Base-by-base conservation (phyloP, 2,797 vertebrate species). In the Cossypha polioptera region DNA sequence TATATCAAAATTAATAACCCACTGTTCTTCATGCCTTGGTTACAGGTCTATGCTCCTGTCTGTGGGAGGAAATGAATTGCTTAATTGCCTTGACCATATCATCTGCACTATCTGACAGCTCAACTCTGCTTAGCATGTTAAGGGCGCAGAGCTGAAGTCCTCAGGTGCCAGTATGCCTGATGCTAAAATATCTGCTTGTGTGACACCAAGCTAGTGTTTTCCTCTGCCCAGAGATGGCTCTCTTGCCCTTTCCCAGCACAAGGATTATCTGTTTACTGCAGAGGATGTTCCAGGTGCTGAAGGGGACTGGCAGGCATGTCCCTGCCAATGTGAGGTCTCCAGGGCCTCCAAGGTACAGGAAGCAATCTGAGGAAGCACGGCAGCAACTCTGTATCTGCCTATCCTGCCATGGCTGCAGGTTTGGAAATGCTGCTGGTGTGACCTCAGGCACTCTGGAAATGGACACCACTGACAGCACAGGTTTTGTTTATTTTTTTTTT, bases 61-160 rank as follows among this genome's bases (percentile, higher is more conserved):
- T 3, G 0, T 33, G 47, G 57, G 28, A 68, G 45, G 9, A 74
- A 14, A 40, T 29, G 3, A 86, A 48, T 11, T 73, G 24, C 21
- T 29, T 9, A 75, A 53, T n/a, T 62, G 11, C 25, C 43, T 82
- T 67, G 35, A 53, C 21, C 2, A 1, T 40, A 35, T 33, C 24
- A 77, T 40, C n/a, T 68, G 40, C 28, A 14, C 17, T 51, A 1
- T 43, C 66, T 16, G 21, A 40, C 42, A 69, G 22, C 38, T 81
- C 3, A 1, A n/a, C 33, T 76, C 50, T 83, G 35, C 28, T 55
- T 67, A 31, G 20, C 3, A 0, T 73, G 13, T 50, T 2, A 1
- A 66, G 17, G 16, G 5, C 47, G 31, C 26, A 68, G 47, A 77
- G 53, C 35, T 77, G n/a, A 0, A 2, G 21, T 50, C 33, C 17